phyloP scores from a whole-genome alignment of 2,888 invertebrate species.

The Agonopterix arenella region DNA sequence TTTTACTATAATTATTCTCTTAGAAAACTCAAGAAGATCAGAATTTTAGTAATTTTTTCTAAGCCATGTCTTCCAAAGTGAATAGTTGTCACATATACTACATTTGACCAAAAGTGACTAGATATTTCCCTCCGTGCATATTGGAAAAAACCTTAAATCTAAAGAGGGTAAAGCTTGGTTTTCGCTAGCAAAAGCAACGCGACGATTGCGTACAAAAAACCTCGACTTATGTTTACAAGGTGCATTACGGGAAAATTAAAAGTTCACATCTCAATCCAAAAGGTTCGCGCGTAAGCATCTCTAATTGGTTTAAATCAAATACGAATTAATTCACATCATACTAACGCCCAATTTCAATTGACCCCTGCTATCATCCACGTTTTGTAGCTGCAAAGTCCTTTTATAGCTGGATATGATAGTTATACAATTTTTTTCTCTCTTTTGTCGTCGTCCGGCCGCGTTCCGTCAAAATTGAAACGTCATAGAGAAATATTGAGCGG shows the following conservation, averaged over 20 bases:
- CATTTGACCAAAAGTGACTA: no score
- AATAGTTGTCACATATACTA: no score
- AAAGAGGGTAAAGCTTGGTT: no score
- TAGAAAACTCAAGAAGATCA: no score
- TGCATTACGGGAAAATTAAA: constrained; percentile 21
- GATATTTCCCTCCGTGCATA: no score
- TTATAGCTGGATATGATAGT: constrained; percentile 27
- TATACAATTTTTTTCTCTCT: constrained; percentile 32
- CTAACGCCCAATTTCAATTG: constrained; percentile 28
- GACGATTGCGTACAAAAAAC: no score
- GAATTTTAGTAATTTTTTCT: no score
- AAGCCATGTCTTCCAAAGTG: no score
- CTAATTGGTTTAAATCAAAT: constrained; percentile 73
- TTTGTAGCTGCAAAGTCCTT: constrained; percentile 15
- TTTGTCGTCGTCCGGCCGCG: constrained; percentile 23
- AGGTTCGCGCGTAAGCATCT: constrained; percentile 67
- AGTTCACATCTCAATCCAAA: constrained; percentile 38
- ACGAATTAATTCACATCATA: constrained; percentile 51
- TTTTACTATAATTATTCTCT: no score
- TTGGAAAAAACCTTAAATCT: no score
- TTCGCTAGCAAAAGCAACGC: no score
- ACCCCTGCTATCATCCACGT: constrained; percentile 10
- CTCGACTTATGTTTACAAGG: constrained; percentile 1
- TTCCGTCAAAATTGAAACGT: constrained; percentile 59
- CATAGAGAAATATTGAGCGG: constrained; percentile 54